Percentiles rank a stretch among this genome's conserved stretches.
These are phyloP conservation scores for Euthynnus affinis DNA, from an alignment of 2,797 vertebrate species.

Conservation along the genomic window DNA sequence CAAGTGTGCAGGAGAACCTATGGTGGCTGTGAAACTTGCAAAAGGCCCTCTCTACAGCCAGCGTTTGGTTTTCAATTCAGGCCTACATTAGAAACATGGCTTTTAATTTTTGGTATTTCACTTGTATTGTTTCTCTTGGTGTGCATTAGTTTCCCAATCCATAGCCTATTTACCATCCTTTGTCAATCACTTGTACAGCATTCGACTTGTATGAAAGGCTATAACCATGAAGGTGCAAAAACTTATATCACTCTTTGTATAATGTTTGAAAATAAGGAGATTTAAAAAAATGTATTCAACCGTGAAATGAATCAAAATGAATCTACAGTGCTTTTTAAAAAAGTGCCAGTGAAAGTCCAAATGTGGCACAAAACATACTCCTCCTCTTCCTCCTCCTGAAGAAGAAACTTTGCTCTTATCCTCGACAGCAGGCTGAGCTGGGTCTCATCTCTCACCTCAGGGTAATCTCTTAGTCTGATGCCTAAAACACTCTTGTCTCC, in stretches of 20 bases:
- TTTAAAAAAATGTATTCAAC: not conserved
- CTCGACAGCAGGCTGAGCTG: conserved; percentile 1
- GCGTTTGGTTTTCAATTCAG: no score
- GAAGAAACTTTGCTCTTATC: conserved; percentile 23
- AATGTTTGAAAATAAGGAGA: not conserved
- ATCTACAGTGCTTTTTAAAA: not conserved
- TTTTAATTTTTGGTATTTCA: no score
- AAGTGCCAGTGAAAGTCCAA: not conserved
- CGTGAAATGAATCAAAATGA: not conserved
- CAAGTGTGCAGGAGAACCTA: no score
- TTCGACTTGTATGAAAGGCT: not conserved
- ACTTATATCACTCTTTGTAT: not conserved
- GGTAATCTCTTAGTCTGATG: conserved; percentile 41
- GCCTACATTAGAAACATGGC: no score
- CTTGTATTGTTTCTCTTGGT: no score
- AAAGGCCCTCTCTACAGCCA: no score
- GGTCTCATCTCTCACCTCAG: conserved; percentile 32
- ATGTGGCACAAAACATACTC: conserved; percentile 16
- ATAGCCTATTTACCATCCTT: no score
- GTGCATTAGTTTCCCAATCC: no score
- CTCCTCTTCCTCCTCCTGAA: not conserved
- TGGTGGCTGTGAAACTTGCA: no score
- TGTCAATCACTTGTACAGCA: not conserved
- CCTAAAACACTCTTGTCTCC: conserved; percentile 41
- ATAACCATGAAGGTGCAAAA: not conserved